Evolutionary conservation across 2,888 invertebrate genomes (phyloP).

Genomic region (Cataglyphis altisquamis): DNA sequence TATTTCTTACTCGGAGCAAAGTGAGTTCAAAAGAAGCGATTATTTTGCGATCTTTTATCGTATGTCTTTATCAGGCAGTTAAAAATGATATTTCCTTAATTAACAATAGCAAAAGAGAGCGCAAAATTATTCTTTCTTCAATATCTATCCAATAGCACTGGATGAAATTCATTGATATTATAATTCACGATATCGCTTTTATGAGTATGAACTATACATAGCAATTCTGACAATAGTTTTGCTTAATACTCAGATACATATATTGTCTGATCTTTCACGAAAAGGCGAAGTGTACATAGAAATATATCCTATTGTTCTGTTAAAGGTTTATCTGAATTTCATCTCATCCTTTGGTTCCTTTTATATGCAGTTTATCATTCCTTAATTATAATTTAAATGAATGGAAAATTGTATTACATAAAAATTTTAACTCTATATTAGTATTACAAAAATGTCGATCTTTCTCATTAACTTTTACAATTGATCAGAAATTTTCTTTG

Average conservation of each 20-base stretch:
- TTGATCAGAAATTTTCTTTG: not conserved
- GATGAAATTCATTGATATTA: constrained; percentile 33
- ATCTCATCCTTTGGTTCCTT: constrained; percentile 1
- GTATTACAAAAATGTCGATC: not conserved
- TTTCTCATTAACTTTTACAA: not conserved
- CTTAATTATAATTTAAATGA: not conserved
- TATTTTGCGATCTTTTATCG: constrained; percentile 17
- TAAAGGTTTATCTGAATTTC: constrained; percentile 14
- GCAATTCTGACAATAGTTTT: constrained; percentile 9
- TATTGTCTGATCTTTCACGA: constrained; percentile 38
- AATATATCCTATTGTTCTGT: constrained; percentile 33
- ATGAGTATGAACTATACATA: not conserved
- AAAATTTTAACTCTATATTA: constrained; percentile 13
- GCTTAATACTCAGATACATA: constrained; percentile 16
- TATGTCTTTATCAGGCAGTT: not conserved
- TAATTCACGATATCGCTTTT: constrained; percentile 10
- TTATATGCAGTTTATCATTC: constrained; percentile 1
- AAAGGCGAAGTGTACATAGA: constrained; percentile 32
- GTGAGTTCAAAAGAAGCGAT: not conserved
- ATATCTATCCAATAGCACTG: not conserved
- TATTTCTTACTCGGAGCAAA: not conserved
- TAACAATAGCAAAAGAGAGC: not conserved
- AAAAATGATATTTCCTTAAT: constrained; percentile 11
- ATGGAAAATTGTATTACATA: not conserved
- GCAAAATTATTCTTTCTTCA: not conserved